Percentiles rank a stretch among this genome's conserved stretches.
Evolutionary conservation across 2,888 invertebrate species (phyloP).

Genomic region (Parnassius orleans): DNA sequence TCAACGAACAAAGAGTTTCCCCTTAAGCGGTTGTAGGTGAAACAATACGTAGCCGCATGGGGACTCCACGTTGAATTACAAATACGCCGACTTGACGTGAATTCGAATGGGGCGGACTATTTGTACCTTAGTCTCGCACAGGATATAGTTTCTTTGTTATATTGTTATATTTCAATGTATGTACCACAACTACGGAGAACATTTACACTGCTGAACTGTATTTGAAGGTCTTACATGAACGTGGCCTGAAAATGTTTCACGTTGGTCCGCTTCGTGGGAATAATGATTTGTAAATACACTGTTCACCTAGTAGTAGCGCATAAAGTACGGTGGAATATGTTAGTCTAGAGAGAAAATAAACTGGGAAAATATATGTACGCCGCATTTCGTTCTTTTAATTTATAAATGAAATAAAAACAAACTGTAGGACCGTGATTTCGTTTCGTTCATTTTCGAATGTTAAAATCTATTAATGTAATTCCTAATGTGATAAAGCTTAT

Average conservation of each 20-base stretch:
- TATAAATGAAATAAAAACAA: slow-evolving; percentile 23
- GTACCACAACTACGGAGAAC: slow-evolving; percentile 34
- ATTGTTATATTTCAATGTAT: slow-evolving; percentile 38
- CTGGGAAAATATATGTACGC: slow-evolving; percentile 9
- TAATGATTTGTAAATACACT: slow-evolving; percentile 25
- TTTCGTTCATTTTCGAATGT: too few relatives aligned
- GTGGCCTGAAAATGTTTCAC: slow-evolving; percentile 29
- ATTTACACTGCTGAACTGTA: slow-evolving; percentile 30
- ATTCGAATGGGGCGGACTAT: slow-evolving; percentile 66
- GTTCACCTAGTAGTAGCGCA: slow-evolving; percentile 19
- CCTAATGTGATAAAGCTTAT: too few relatives aligned
- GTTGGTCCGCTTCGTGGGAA: slow-evolving; percentile 15
- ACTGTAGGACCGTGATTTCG: slow-evolving; percentile 12
- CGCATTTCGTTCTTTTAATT: slow-evolving; percentile 20
- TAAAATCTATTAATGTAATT: too few relatives aligned
- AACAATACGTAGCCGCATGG: slow-evolving; percentile 69
- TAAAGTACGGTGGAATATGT: slow-evolving; percentile 20
- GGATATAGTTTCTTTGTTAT: slow-evolving; percentile 54
- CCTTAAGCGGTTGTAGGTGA: slow-evolving; percentile 58
- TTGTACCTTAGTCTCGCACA: slow-evolving; percentile 43
- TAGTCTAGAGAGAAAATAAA: slow-evolving; percentile 15
- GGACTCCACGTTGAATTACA: slow-evolving; percentile 75
- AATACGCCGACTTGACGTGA: slow-evolving; percentile 73
- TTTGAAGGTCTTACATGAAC: slow-evolving; percentile 28
- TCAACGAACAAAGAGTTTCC: slow-evolving; percentile 46